These are phyloP conservation scores for Merops nubicus DNA, from an alignment of 2,113 vertebrate species.

Conservation along the genomic window DNA sequence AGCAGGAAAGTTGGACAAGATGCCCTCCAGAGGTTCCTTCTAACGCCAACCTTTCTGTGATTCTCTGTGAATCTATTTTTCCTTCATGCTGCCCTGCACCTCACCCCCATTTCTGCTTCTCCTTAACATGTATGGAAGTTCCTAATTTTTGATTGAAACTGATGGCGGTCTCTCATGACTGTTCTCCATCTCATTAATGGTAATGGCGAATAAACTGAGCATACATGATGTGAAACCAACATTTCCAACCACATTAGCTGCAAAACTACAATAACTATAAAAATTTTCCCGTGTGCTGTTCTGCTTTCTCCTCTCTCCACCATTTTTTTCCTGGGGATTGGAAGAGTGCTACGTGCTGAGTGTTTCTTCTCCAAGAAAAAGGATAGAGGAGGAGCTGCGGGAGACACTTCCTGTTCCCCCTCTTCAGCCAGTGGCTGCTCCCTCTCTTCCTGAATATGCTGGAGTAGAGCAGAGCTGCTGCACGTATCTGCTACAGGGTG, in stretches of 20 bases:
- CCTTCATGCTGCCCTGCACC: not conserved
- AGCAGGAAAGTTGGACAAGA: not conserved
- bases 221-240: not conserved
- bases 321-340: fast-evolving
- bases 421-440: not conserved
- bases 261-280: not conserved
- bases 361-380: not conserved
- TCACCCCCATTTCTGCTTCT: not conserved
- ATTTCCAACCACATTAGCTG: not conserved
- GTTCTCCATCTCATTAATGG: not conserved
- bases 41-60: not conserved
- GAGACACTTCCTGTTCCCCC: not conserved
- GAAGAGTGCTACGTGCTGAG: not conserved
- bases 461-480: not conserved
- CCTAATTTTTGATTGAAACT: not conserved
- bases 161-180: not conserved
- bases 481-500: fast-evolving
- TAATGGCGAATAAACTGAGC: not conserved
- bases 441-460: not conserved
- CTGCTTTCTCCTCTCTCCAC: not conserved
- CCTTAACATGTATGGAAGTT: not conserved
- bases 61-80: not conserved
- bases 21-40: not conserved
- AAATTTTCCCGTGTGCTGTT: not conserved
- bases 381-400: not conserved